phyloP scores from a whole-genome alignment of 2,888 invertebrate species.

The Pecten maximus region DNA sequence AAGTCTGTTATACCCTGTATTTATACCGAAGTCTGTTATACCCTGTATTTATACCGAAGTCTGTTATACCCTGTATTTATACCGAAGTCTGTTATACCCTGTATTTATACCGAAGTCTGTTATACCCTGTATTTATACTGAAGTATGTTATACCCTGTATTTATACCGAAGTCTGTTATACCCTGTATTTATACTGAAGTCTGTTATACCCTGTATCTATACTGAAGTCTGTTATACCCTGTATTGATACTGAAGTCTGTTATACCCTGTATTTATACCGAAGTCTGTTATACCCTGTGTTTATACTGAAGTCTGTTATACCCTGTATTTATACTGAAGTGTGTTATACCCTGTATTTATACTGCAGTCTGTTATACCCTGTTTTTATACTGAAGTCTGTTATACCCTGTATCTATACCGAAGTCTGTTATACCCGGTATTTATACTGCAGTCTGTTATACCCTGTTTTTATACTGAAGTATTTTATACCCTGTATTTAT shows the following conservation, averaged over 20 bases:
- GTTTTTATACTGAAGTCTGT: neutral
- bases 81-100: neutral
- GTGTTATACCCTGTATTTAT: neutral
- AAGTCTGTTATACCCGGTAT: neutral
- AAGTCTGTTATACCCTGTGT: neutral
- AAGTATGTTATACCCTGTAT: neutral
- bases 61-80: neutral
- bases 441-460: neutral
- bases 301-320: neutral
- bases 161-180: neutral
- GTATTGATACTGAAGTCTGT: neutral
- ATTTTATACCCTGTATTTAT: neutral
- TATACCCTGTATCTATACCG: neutral
- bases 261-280: neutral
- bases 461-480: neutral
- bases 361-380: neutral
- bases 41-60: neutral
- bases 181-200: neutral
- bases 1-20: neutral
- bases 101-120: conserved; percentile 57
- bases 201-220: too few species aligned
- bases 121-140: neutral
- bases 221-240: neutral
- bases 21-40: neutral
- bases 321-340: neutral